These are phyloP conservation scores for Pachycephus smyrnensis DNA, from an alignment of 2,888 invertebrate genomes.

Conservation along the genomic window DNA sequence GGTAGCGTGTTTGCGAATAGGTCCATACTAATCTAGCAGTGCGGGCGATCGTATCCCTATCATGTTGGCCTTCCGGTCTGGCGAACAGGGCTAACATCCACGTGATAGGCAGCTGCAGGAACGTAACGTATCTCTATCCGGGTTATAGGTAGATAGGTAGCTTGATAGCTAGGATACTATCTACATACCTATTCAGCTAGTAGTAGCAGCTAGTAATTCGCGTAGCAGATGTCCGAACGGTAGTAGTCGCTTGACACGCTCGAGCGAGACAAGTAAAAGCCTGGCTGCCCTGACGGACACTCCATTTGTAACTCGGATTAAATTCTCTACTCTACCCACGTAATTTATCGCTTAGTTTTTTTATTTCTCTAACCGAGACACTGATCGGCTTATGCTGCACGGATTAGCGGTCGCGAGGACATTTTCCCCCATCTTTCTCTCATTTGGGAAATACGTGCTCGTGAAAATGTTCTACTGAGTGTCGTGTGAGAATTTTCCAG, in stretches of 20 bases:
- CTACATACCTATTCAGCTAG: not conserved
- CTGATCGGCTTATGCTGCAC: not conserved
- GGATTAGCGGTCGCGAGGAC: not conserved
- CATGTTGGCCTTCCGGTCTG: conserved; percentile 45
- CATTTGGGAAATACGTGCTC: conserved; percentile 6
- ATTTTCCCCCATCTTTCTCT: conserved; percentile 18
- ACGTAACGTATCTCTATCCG: not conserved
- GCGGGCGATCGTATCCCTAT: conserved; percentile 31
- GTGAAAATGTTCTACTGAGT: not conserved
- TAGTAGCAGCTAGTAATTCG: conserved; percentile 2
- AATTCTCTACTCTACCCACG: conserved; percentile 31
- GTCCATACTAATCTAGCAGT: conserved; percentile 30
- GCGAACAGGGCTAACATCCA: conserved; percentile 34
- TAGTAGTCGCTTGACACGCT: conserved; percentile 29
- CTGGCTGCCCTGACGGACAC: conserved; percentile 34
- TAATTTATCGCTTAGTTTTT: conserved; percentile 37
- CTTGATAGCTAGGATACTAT: not conserved
- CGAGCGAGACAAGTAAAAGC: conserved; percentile 36
- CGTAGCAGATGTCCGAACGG: conserved; percentile 4
- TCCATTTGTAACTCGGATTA: conserved; percentile 43
- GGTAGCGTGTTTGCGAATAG: conserved; percentile 22
- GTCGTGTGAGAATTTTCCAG: not conserved
- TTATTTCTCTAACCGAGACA: not conserved
- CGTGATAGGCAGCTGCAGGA: conserved; percentile 16
- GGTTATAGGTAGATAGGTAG: not conserved